Percentiles rank a stretch among this genome's conserved stretches.
phyloP scores from a whole-genome alignment of 2,888 invertebrate species.

The Lepetodrilus schrolli region DNA sequence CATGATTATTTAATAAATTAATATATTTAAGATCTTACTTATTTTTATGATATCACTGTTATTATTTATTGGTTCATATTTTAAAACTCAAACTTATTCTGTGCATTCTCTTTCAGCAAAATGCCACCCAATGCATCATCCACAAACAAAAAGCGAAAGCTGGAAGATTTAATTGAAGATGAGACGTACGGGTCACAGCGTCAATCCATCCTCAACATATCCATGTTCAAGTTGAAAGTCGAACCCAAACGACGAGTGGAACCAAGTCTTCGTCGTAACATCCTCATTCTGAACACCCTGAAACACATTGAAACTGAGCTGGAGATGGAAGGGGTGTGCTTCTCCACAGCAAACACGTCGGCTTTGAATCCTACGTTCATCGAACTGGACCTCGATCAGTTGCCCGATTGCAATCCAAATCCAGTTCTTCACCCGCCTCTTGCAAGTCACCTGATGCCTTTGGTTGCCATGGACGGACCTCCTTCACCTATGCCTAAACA shows the following conservation, averaged over 20 bases:
- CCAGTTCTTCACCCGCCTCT: not conserved
- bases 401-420: slow-evolving; percentile 34
- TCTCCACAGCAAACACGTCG: slow-evolving; percentile 31
- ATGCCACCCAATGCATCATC: slow-evolving; percentile 31
- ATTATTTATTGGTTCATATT: not conserved
- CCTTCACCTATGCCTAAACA: slow-evolving; percentile 11
- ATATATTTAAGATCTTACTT: no score
- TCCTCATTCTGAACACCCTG: slow-evolving; percentile 93
- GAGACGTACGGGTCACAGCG: slow-evolving; percentile 74
- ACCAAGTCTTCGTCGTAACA: slow-evolving; percentile 90
- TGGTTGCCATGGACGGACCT: not conserved
- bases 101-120: no score
- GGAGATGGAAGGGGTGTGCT: slow-evolving; percentile 76
- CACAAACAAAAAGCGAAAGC: slow-evolving; percentile 37
- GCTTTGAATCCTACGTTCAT: slow-evolving; percentile 32
- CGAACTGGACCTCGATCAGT: slow-evolving; percentile 39
- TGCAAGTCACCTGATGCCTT: not conserved
- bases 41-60: no score
- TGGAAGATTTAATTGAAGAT: slow-evolving; percentile 35
- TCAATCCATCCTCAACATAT: slow-evolving; percentile 91
- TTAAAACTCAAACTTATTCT: not conserved
- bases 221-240: slow-evolving; percentile 92
- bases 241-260: slow-evolving; percentile 79
- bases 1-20: no score
- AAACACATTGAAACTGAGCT: slow-evolving; percentile 92